Conservation (phyloP, 2,888 invertebrate species). For the Calameuta idolon region DNA sequence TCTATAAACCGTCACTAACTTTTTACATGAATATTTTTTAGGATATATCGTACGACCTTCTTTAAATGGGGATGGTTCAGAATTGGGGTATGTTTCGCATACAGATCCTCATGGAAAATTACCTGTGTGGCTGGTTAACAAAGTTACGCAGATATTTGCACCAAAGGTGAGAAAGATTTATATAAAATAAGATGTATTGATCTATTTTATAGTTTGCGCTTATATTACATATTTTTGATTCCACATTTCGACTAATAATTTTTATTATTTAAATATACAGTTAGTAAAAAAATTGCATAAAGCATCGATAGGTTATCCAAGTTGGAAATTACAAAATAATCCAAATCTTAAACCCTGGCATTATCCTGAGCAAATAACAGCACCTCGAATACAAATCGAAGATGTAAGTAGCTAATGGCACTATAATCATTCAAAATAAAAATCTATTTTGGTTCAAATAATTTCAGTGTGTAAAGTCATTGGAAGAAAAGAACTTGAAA, state of each 20-base stretch:
- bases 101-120: slow-evolving; percentile 90
- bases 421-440: not conserved
- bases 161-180: slow-evolving; percentile 74
- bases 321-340: slow-evolving; percentile 83
- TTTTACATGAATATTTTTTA: slow-evolving; percentile 53
- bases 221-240: not conserved
- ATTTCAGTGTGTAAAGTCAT: slow-evolving; percentile 61
- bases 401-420: slow-evolving; percentile 72
- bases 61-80: slow-evolving; percentile 74
- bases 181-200: not conserved
- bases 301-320: slow-evolving; percentile 83
- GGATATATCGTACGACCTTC: slow-evolving; percentile 75
- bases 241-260: slow-evolving; percentile 10
- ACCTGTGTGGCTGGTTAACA: slow-evolving; percentile 92
- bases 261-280: slow-evolving; percentile 52
- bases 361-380: slow-evolving; percentile 84
- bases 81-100: slow-evolving; percentile 89
- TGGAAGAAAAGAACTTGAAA: slow-evolving; percentile 61
- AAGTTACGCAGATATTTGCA: slow-evolving; percentile 85
- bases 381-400: slow-evolving; percentile 77
- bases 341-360: slow-evolving; percentile 89
- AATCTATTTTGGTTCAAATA: not conserved
- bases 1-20: slow-evolving; percentile 3
- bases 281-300: slow-evolving; percentile 84
- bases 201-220: slow-evolving; percentile 7